A percentile compares a stretch with the other conserved stretches of the same genome.
Evolutionary conservation across 2,113 vertebrate genomes (phyloP).

Genomic region (Chamaea fasciata): DNA sequence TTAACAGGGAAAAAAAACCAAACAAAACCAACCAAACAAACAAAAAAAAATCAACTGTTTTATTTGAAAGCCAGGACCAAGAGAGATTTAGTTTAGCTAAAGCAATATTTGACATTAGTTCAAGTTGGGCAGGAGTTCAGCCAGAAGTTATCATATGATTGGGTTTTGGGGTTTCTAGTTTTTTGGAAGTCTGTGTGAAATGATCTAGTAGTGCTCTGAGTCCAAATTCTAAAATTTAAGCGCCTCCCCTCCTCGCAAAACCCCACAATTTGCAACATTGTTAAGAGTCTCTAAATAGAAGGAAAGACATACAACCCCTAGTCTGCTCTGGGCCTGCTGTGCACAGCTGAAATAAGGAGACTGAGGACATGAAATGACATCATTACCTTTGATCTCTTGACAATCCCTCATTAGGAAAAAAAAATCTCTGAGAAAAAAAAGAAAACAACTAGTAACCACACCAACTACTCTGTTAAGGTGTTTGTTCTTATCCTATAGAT

Average conservation of each 20-base stretch:
- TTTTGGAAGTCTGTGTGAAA: conserved; percentile 8
- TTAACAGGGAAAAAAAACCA: conserved; percentile 22
- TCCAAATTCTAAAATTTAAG: background rate
- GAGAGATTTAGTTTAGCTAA: conserved; percentile 7
- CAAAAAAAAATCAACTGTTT: conserved; percentile 12
- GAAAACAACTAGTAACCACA: background rate
- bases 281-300: background rate
- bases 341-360: background rate
- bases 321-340: background rate
- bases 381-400: background rate
- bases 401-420: background rate
- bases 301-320: background rate
- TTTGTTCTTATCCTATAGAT: background rate
- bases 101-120: conserved; percentile 25
- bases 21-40: no score
- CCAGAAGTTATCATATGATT: conserved; percentile 67
- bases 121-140: conserved; percentile 46
- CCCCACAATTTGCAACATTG: background rate
- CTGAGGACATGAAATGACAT: background rate
- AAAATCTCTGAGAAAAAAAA: background rate
- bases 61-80: conserved; percentile 22
- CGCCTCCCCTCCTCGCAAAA: background rate
- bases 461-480: background rate
- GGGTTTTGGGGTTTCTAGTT: conserved; percentile 43
- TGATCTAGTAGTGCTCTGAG: background rate